A percentile compares a stretch with the other conserved stretches of the same genome.
Evolutionary conservation across 2,888 invertebrate genomes (phyloP).

Genomic region (Galerucella calmariensis): DNA sequence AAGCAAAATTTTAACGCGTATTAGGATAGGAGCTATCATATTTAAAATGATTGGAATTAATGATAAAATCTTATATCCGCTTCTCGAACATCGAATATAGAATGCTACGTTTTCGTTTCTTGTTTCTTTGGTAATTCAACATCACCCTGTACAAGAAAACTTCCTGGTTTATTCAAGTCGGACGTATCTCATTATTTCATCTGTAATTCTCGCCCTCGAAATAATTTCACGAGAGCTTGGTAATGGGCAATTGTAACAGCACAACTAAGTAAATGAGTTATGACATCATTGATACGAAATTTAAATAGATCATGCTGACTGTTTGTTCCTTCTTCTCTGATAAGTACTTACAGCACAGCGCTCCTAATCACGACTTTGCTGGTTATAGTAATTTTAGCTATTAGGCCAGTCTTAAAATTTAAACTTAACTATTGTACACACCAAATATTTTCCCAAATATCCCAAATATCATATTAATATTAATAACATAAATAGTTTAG

Average conservation of each 20-base stretch:
- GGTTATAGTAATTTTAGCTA: not conserved
- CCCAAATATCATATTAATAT: too few species aligned
- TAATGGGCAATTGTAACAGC: slow-evolving; percentile 12
- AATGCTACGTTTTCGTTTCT: too few species aligned
- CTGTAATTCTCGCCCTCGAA: slow-evolving; percentile 6
- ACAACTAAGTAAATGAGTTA: slow-evolving; percentile 13
- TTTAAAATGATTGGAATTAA: too few species aligned
- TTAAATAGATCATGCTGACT: slow-evolving; percentile 19
- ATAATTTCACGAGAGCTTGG: slow-evolving; percentile 7
- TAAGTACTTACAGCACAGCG: slow-evolving; percentile 5
- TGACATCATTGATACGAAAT: slow-evolving; percentile 18
- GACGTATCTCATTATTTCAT: slow-evolving; percentile 8
- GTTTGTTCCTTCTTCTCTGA: slow-evolving; percentile 11
- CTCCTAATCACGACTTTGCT: slow-evolving; percentile 20
- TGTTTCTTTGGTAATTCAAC: not conserved
- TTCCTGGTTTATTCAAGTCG: not conserved
- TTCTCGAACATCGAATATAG: too few species aligned
- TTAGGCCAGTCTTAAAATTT: not conserved
- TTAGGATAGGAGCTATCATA: too few species aligned
- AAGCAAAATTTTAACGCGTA: too few species aligned
- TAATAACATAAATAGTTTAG: too few species aligned
- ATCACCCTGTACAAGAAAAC: not conserved
- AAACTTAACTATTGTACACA: not conserved
- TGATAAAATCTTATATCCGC: too few species aligned
- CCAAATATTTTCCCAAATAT: not conserved